A percentile compares a stretch with the other conserved stretches of the same genome.
Evolutionary conservation across 2,888 invertebrate genomes (phyloP).

Genomic region (Buathra laborator): DNA sequence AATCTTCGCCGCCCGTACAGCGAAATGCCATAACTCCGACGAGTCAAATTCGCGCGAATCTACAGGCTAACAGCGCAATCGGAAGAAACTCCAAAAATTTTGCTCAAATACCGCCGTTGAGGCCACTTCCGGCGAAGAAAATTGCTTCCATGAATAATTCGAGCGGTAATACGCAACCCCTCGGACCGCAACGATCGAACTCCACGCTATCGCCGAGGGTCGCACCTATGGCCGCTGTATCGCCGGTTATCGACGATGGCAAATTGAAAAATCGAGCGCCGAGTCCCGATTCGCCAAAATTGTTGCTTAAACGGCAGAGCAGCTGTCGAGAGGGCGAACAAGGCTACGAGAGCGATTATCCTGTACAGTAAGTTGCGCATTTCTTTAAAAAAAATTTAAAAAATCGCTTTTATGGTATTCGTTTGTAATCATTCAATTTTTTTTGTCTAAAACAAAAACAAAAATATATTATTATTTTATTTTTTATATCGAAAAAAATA

Average conservation of each 20-base stretch:
- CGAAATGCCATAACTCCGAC: slow-evolving; percentile 81
- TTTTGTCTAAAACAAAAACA: neutral
- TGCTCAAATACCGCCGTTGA: slow-evolving; percentile 82
- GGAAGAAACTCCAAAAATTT: slow-evolving; percentile 80
- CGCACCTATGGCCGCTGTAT: slow-evolving; percentile 83
- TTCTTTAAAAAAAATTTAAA: no score
- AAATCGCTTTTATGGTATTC: no score
- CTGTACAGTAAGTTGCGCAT: slow-evolving; percentile 80
- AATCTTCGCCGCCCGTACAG: slow-evolving; percentile 82
- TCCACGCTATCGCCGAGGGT: slow-evolving; percentile 83
- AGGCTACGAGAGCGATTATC: slow-evolving; percentile 83
- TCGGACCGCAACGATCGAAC: slow-evolving; percentile 83
- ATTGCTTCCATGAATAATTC: slow-evolving; percentile 53
- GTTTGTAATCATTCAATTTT: no score
- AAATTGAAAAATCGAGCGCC: slow-evolving; percentile 79
- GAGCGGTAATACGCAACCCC: slow-evolving; percentile 74
- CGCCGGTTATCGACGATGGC: slow-evolving; percentile 83
- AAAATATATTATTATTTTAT: no score
- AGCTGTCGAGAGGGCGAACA: slow-evolving; percentile 82
- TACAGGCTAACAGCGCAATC: slow-evolving; percentile 78
- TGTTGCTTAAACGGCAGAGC: slow-evolving; percentile 81
- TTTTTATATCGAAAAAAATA: no score
- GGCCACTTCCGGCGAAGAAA: slow-evolving; percentile 80
- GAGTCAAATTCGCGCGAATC: slow-evolving; percentile 82
- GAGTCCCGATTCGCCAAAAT: slow-evolving; percentile 83